phyloP scores from a whole-genome alignment of 2,113 vertebrate genomes.

The Silurus meridionalis region DNA sequence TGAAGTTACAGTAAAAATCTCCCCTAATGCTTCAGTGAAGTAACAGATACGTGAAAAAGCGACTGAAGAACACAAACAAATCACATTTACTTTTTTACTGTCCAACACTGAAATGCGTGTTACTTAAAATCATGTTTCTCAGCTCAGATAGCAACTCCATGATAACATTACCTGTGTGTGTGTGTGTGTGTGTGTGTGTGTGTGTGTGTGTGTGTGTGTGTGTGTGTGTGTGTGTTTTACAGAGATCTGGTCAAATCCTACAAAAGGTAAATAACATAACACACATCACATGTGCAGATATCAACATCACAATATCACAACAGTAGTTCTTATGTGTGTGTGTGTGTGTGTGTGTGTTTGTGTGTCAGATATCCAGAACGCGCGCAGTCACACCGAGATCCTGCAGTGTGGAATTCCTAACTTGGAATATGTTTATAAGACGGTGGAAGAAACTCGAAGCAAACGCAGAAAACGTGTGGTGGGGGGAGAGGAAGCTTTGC shows the following conservation, averaged over 20 bases:
- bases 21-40: too few relatives aligned
- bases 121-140: neutral
- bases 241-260: neutral
- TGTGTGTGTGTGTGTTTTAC: slow-evolving; percentile 1
- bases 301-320: neutral
- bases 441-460: neutral
- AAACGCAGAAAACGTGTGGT: slow-evolving; percentile 73
- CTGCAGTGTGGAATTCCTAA: slow-evolving; percentile 68
- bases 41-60: too few relatives aligned
- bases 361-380: neutral
- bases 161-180: too few relatives aligned
- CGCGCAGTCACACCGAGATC: slow-evolving; percentile 66
- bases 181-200: too few relatives aligned
- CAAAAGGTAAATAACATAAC: neutral
- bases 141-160: neutral
- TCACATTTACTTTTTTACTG: too few relatives aligned
- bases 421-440: neutral
- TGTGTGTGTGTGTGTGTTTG: slow-evolving; percentile 11
- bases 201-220: too few relatives aligned
- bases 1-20: too few relatives aligned
- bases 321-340: neutral
- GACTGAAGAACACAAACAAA: neutral
- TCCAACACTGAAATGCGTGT: neutral
- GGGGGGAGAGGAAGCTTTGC: slow-evolving; percentile 67
- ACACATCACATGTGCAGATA: neutral